Base-by-base conservation (phyloP, 92 coral and sea anemone species). In the Blastomussa wellsi region DNA sequence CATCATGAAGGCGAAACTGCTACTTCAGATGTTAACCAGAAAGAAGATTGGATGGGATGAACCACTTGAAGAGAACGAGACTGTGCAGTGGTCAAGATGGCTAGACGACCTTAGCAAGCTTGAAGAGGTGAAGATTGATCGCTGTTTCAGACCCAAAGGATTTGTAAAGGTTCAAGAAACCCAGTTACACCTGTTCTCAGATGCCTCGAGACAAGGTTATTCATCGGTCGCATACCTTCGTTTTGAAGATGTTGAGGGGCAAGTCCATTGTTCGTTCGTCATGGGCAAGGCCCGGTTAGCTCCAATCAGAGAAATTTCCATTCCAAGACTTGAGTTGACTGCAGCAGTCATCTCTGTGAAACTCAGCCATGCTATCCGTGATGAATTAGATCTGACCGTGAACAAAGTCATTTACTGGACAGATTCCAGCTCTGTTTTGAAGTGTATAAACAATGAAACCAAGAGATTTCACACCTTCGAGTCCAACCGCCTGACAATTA, bases 401-500 rank as follows among this genome's bases (percentile, higher is more conserved):
- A n/a, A 83, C 74, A 76, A 66, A 67, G 81, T 78, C 36, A 72
- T 71, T 37, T 84, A 89, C 57, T 89, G 91, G 91, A 89, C 92
- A 73, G 92, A 90, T 72, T 89, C 89, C 37, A 85, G 60, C 42
- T 78, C 89, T 2, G 92, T n/a, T n/a, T n/a, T n/a, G n/a, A n/a
- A n/a, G n/a, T n/a, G n/a, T n/a, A n/a, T n/a, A n/a, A n/a, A n/a
- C n/a, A n/a, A n/a, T n/a, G n/a, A n/a, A n/a, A n/a, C n/a, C n/a
- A n/a, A n/a, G n/a, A n/a, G n/a, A n/a, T n/a, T n/a, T n/a, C n/a
- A n/a, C n/a, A n/a, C n/a, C n/a, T n/a, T n/a, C n/a, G n/a, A n/a
- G n/a, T n/a, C n/a, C n/a, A n/a, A 92, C 64, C 92, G 92, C 11
- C 77, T 91, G 69, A 85, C 92, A 20, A 77, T 89, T 49, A 89